Base-by-base conservation (phyloP, 2,888 invertebrate genomes). In the Prenolepis imparis region DNA sequence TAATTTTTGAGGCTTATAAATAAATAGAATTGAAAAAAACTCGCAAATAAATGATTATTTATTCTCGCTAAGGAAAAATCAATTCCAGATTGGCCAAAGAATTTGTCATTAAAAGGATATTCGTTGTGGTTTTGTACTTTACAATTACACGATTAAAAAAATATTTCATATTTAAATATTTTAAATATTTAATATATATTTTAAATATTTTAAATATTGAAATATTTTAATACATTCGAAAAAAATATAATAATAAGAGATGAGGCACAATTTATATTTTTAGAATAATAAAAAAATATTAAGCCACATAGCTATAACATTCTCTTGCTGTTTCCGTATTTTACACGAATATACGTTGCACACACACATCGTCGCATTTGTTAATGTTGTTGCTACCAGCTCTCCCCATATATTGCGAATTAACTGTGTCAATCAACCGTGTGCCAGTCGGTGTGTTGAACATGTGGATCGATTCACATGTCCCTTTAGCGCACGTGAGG, bases 401-500 rank as follows among this genome's bases (percentile, higher is more conserved):
- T 70, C 57, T 67, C 52, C 24, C 44, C 28, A 28, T 72, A 21
- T 68, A 59, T 80, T 72, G 78, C 59, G 59, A 80, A 80, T 80
- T 72, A 72, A 72, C 78, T 72, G 68, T 77, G 78, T 80, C 78
- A 72, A 80, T 80, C 72, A 70, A 70, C 44, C 24, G 44, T 72
- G 59, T 12, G 72, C 44, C 59, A 80, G 59, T 36, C 59, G 36
- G 72, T 72, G 36, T 72, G 72, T 80, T 59, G 78, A 72, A 61
- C 78, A 61, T 72, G 78, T 21, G 72, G 72, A 80, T 80, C 78
- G 78, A 61, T 52, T 59, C 78, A 59, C 78, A 72, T 80, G 78
- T 72, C 72, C 78, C 72, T 80, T 80, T 80, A 72, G 72, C 78
- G 59, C 78, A 57, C 44, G 77, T 68, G 63, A 84, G 61, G 72